A percentile compares a stretch with the other conserved stretches of the same genome.
Conservation (phyloP, 2,888 invertebrate genomes). For the Leistus spinibarbis region DNA sequence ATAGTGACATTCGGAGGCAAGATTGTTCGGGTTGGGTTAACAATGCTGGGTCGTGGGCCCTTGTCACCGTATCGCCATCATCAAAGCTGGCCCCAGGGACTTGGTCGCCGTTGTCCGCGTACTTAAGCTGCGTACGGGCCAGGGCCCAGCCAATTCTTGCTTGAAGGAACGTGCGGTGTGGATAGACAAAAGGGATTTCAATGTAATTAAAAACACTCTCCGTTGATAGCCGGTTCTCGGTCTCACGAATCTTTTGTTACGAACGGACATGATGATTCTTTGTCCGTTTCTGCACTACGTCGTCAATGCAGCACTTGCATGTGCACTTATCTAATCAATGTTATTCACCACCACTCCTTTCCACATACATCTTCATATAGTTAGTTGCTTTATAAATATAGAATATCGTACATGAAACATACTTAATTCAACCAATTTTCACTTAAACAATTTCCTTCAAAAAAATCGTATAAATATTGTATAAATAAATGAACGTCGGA, state of each 20-base stretch:
- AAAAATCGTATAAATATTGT: too few species aligned
- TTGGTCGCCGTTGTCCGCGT: conserved; percentile 16
- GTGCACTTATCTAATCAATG: background rate
- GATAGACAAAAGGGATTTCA: conserved; percentile 24
- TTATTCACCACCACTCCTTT: background rate
- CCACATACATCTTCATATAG: background rate
- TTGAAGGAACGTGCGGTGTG: conserved; percentile 1
- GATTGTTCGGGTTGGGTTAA: conserved; percentile 21
- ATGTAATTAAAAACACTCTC: conserved; percentile 31
- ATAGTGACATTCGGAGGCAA: background rate
- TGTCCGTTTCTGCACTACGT: background rate
- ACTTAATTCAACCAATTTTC: background rate
- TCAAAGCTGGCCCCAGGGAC: conserved; percentile 32
- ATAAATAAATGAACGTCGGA: too few species aligned
- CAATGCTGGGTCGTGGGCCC: conserved; percentile 1
- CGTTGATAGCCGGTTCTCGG: background rate
- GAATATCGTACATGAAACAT: background rate
- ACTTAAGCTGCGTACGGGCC: background rate
- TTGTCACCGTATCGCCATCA: conserved; percentile 11
- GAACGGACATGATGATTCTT: background rate
- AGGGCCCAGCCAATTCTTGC: background rate
- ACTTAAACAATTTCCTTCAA: too few species aligned
- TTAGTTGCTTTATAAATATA: background rate
- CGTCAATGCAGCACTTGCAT: background rate
- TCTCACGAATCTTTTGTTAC: background rate